Evolutionary conservation across 2,113 vertebrate genomes (phyloP), one percentile per base, ranked within the genome.

Genomic region (Sterrhoptilus dennistouni): DNA sequence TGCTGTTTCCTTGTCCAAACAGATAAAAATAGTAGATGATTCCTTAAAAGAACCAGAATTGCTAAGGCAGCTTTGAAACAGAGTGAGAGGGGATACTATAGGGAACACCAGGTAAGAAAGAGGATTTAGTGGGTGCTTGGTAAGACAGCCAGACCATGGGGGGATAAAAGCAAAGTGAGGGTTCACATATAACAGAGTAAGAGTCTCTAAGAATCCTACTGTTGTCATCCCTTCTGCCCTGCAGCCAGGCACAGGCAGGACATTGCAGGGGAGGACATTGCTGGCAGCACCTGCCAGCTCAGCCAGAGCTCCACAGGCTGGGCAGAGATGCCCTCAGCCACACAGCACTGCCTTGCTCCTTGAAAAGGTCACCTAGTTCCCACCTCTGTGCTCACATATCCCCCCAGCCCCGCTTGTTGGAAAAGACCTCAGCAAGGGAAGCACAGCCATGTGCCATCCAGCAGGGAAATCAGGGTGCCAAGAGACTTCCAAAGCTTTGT

Each of bases 21-120:
- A 65, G 74, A 82, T 83, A 94, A 95, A 94, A 96, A 89, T 75
- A 92, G 70, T 27, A 53, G 33, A 63, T 19, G 35, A 81, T 61
- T 50, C 52, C 69, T 87, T 92, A 78, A 60, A 86, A 90, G 77
- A 89, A 68, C 11, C 33, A 79, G 53, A 76, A 71, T 72, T 11
- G 2, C 57, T 68, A 56, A 83, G 54, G 65, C 70, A 76, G 70
- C 78, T 60, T 61, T 65, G 19, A 87, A 75, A 59, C 0, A 0
- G 38, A 87, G 12, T 7, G 35, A 44, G 49, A 88, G 7, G 35
- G 31, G 40, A 85, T 93, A 40, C 13, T 49, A 31, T 5, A 82
- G 57, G 36, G 24, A 28, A 66, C 21, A 24, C 12, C 23, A 60
- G 68, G 24, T 79, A 91, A 44, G 40, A 71, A 42, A 77, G 28